Conservation (phyloP, 2,888 invertebrate species). For the Zygothrica quintamaculata region DNA sequence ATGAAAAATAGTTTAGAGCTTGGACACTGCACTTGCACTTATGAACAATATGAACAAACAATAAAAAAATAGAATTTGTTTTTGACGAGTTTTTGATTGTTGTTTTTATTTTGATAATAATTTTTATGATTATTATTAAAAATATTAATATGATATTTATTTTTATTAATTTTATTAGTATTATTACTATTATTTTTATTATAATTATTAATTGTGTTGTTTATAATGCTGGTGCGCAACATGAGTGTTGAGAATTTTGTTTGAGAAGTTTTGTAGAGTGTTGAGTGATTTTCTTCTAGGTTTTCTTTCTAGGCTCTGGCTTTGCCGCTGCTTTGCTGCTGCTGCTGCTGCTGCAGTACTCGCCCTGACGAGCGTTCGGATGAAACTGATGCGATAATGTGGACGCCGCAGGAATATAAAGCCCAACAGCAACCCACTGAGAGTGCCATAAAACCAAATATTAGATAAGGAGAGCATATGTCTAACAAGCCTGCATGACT, state of each 20-base stretch:
- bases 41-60: constrained; percentile 37
- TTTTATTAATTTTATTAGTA: no score
- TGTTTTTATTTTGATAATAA: constrained; percentile 22
- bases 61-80: constrained; percentile 42
- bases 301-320: constrained; percentile 16
- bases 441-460: no score
- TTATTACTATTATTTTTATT: no score
- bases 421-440: constrained; percentile 9
- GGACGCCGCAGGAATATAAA: constrained; percentile 65
- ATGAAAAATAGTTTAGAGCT: constrained; percentile 13
- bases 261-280: constrained; percentile 21
- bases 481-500: no score
- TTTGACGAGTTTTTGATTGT: constrained; percentile 25
- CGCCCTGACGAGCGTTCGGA: constrained; percentile 69
- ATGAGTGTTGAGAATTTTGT: constrained; percentile 26
- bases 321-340: constrained; percentile 26
- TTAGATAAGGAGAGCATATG: constrained; percentile 26
- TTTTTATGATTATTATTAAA: no score
- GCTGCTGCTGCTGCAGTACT: constrained; percentile 60
- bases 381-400: constrained; percentile 70
- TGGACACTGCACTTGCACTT: constrained; percentile 50
- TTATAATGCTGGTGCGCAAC: constrained; percentile 33
- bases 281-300: constrained; percentile 25
- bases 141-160: no score
- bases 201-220: no score